Conservation (phyloP, 2,888 invertebrate species). For the Leucoma salicis region DNA sequence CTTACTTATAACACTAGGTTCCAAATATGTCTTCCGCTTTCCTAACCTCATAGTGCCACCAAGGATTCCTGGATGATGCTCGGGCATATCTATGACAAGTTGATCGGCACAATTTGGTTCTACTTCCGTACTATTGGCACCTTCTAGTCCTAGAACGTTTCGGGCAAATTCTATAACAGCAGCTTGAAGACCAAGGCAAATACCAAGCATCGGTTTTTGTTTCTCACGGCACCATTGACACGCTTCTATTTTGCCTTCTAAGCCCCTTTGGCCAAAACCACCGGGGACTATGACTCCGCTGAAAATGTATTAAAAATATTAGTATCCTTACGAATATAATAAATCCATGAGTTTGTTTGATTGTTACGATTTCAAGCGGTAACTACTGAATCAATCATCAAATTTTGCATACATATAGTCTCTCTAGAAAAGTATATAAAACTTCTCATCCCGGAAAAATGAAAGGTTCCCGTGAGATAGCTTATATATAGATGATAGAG, state of each 20-base stretch:
- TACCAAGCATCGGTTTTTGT: conserved; percentile 95
- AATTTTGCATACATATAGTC: too few relatives aligned
- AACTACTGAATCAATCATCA: too few relatives aligned
- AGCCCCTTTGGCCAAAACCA: conserved; percentile 97
- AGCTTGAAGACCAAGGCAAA: conserved; percentile 98
- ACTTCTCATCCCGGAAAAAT: too few relatives aligned
- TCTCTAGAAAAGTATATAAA: too few relatives aligned
- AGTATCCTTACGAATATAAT: too few relatives aligned
- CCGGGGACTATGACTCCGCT: conserved; percentile 98
- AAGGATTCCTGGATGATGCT: conserved; percentile 95
- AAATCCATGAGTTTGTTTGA: too few relatives aligned
- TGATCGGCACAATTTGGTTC: conserved; percentile 87
- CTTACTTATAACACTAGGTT: conserved; percentile 84
- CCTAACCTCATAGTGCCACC: conserved; percentile 99
- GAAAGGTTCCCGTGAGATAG: too few relatives aligned
- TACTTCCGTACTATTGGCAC: conserved; percentile 94
- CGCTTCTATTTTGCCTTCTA: conserved; percentile 97
- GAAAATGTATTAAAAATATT: conserved; percentile 12
- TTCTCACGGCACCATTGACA: conserved; percentile 96
- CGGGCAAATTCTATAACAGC: conserved; percentile 97
- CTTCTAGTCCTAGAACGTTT: conserved; percentile 88
- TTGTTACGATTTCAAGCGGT: too few relatives aligned
- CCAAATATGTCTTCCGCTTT: conserved; percentile 93
- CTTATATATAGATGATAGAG: too few relatives aligned
- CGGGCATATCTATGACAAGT: conserved; percentile 99